Base-by-base conservation (phyloP, 2,888 invertebrate genomes). In the Pyrrhia umbra region DNA sequence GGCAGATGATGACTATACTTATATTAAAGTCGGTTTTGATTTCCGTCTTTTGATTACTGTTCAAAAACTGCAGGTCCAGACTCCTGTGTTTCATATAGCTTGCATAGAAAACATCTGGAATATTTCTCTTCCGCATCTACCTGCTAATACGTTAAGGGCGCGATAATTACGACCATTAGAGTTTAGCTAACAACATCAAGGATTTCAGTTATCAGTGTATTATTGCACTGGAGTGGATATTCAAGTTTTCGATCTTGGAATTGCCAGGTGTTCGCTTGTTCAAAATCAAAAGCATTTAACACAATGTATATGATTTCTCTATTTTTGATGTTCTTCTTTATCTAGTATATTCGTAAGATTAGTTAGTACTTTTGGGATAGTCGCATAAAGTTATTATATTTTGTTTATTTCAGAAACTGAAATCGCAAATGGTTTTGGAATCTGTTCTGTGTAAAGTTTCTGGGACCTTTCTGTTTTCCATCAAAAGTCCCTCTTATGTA, bases 131-230 rank as follows among this genome's bases (percentile, higher is more conserved):
- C 40, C 46, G 40, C 27, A 39, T 37, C 23, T 1, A 37, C 16
- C 10, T 51, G 23, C 43, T 52, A 43, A 52, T 55, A 43, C 8
- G 8, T 42, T 50, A 55, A 65, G 50, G 15, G 30, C 18, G 45
- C 50, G 52, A 34, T 54, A 59, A 70, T 70, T 52, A 68, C 18
- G 25, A 25, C 23, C n/a, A 74, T 72, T 68, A 50, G 21, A 45
- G 20, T 21, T 15, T 21, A 23, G 55, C 60, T 52, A 49, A 49
- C 15, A 39, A 49, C n/a, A 49, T 49, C 59, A 65, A 65, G 52
- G 65, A 25, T 15, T 43, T 21, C 20, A 30, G 13, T 34, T 51
- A 61, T 73, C 55, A 43, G 30, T 40, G 21, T 20, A n/a, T 25
- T 27, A 60, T 40, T 60, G 40, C 27, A n/a, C 2, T 58, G 20